Conservation (phyloP, 2,113 vertebrate genomes). For the Anthoscopus minutus region DNA sequence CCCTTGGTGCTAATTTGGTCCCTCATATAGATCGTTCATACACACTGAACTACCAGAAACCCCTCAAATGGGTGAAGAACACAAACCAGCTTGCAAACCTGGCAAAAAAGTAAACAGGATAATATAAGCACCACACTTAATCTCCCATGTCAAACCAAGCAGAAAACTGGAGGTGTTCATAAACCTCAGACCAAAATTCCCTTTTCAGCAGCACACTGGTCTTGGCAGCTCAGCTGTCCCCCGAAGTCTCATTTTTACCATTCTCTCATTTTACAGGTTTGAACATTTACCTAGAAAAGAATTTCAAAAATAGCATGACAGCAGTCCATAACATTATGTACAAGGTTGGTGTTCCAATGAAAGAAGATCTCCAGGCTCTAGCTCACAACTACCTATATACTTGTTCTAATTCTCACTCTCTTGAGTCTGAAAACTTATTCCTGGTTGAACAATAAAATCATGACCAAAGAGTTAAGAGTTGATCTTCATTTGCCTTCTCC, state of each 20-base stretch:
- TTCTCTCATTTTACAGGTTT: neutral
- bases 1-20: neutral
- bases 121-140: fast-evolving
- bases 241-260: neutral
- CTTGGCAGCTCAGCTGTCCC: neutral
- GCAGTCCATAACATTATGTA: neutral
- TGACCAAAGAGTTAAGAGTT: neutral
- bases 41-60: neutral
- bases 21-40: neutral
- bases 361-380: neutral
- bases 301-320: neutral
- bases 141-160: neutral
- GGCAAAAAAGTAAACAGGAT: neutral
- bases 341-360: neutral
- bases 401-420: neutral
- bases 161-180: neutral
- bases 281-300: neutral
- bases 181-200: neutral
- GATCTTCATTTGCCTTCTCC: neutral
- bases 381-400: neutral
- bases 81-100: neutral
- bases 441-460: neutral
- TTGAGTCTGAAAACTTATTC: neutral
- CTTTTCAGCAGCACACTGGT: neutral
- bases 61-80: neutral